Percentiles rank a stretch among this genome's conserved stretches.
Evolutionary conservation across 2,113 vertebrate species (phyloP).

Genomic region (Bubo blakistoni): DNA sequence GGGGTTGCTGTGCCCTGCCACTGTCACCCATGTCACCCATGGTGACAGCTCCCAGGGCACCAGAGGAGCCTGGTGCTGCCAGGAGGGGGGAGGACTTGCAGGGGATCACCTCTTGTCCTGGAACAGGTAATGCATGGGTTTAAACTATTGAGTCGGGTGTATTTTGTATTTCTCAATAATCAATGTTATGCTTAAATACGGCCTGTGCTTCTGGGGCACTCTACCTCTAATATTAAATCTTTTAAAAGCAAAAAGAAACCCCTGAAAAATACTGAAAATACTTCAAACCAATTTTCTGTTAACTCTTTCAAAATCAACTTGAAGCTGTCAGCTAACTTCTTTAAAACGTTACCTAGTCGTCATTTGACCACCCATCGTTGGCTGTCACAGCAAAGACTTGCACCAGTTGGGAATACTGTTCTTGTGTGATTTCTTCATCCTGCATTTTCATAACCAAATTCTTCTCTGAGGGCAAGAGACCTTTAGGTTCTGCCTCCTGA

Average conservation of each 20-base stretch:
- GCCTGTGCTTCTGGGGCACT: not conserved
- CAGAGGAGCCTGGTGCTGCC: not conserved
- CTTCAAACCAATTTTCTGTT: not conserved
- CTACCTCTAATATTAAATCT: not conserved
- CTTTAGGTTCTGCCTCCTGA: not conserved
- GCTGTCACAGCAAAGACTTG: not conserved
- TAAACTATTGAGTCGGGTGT: not conserved
- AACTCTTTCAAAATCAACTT: not conserved
- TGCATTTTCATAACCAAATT: not conserved
- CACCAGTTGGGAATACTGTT: not conserved
- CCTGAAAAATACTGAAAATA: not conserved
- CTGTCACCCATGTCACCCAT: accelerated
- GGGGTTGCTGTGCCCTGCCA: not conserved
- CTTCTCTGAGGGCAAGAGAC: not conserved
- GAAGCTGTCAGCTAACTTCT: not conserved
- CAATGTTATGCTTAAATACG: not conserved
- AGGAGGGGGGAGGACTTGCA: not conserved
- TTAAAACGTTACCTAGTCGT: not conserved
- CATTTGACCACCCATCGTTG: not conserved
- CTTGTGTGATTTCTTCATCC: not conserved
- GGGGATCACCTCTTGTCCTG: not conserved
- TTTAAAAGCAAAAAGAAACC: not conserved
- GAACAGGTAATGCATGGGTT: not conserved
- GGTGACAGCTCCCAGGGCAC: not conserved
- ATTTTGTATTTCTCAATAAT: not conserved